Evolutionary conservation across 2,113 vertebrate genomes (phyloP).

Genomic region (Festucalex cinctus): DNA sequence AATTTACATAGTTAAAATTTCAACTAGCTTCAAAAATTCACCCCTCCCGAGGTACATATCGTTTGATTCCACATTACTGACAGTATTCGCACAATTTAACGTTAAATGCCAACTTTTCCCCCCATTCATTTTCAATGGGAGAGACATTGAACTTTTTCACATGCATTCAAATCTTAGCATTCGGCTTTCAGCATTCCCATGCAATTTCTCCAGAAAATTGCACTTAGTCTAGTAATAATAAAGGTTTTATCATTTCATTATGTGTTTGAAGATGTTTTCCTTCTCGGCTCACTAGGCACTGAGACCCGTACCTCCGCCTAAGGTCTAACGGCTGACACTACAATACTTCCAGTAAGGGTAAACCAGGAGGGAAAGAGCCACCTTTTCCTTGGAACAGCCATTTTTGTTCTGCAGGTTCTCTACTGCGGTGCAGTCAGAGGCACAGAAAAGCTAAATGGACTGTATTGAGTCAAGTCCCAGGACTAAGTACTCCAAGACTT

Average conservation of each 20-base stretch:
- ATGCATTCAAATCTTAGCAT: too few species aligned
- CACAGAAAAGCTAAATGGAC: background rate
- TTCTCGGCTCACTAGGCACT: slow-evolving; percentile 55
- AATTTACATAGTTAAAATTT: too few species aligned
- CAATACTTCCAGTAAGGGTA: background rate
- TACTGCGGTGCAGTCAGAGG: slow-evolving; percentile 8
- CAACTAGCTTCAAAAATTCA: too few species aligned
- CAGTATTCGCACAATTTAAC: too few species aligned
- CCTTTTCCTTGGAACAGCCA: background rate
- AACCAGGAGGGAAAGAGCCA: background rate
- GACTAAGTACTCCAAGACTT: background rate
- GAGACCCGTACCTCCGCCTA: slow-evolving; percentile 59
- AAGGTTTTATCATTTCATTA: background rate
- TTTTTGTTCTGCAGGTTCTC: background rate
- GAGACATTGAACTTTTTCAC: too few species aligned
- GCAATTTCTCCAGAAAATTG: too few species aligned
- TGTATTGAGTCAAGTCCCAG: background rate
- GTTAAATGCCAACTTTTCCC: too few species aligned
- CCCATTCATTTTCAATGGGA: too few species aligned
- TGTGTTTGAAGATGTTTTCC: background rate
- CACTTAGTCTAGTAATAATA: too few species aligned
- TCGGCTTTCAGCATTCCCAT: too few species aligned
- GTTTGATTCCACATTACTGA: too few species aligned
- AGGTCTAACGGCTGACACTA: slow-evolving; percentile 45
- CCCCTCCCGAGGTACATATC: too few species aligned